Evolutionary conservation across 1,140 invertebrate species (phyloP), one percentile per base, ranked within the genome.

Genomic region (Ganaspis sp.): DNA sequence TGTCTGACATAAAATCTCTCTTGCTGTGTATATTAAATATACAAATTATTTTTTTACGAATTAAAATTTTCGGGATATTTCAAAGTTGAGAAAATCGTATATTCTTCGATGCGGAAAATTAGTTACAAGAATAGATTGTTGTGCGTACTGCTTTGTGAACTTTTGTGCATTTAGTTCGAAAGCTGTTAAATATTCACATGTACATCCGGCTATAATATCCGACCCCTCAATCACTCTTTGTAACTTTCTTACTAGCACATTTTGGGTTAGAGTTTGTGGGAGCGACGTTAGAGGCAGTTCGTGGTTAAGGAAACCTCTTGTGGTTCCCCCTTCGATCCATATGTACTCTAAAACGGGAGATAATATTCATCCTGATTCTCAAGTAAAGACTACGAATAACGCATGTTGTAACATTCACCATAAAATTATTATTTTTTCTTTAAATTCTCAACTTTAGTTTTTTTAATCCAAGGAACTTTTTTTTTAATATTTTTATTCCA

Each of bases 201-300:
- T n/a, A 49, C 45, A 17, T 49, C 19, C 45, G 8, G 12, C 45
- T 19, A 49, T 49, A 17, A 49, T 49, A 5, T n/a, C 17, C 15
- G 17, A 49, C 17, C 45, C 45, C 45, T 64, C 54, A 64, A 64
- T 64, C 23, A 64, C 21, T 26, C 21, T 64, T 64, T 64, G 23
- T 64, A 64, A 64, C 23, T 64, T 64, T 64, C 23, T 64, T 64
- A 23, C 54, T 26, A 26, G 58, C 23, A 64, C 19, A 54, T 1
- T 21, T 23, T 23, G 23, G 23, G 2, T 64, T 64, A 5, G 2
- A 15, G 15, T 12, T 12, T 64, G 29, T n/a, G 0, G 15, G 58
- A 34, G 12, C 23, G 9, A 29, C 4, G 21, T 64, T 29, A 29
- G 26, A 64, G 15, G 26, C 23, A 15, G 11, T 23, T n/a, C 12